A percentile compares a stretch with the other conserved stretches of the same genome.
Evolutionary conservation across 2,797 vertebrate species (phyloP).

Genomic region (Fringilla coelebs): DNA sequence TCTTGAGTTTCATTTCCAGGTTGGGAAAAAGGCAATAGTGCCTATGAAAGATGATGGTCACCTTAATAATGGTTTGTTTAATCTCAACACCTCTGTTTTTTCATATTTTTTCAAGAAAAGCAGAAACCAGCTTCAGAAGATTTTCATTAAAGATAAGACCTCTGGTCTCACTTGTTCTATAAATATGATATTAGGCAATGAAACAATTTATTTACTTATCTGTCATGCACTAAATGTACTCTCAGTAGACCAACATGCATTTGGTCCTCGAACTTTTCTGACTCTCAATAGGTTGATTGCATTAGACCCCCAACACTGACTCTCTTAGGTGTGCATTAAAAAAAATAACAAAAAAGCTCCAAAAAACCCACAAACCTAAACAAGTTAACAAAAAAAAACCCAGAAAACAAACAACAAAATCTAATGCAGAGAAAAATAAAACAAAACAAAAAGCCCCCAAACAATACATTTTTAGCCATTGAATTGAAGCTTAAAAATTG

Average conservation of each 20-base stretch:
- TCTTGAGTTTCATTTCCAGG: not conserved
- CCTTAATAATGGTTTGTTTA: not conserved
- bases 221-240: not conserved
- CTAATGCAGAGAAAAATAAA: not conserved
- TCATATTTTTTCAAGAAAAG: not conserved
- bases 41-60: not conserved
- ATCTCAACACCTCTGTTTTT: not conserved
- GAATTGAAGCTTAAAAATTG: not conserved
- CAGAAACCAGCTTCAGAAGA: not conserved
- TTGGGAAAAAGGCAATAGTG: not conserved
- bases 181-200: not conserved
- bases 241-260: not conserved
- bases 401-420: not conserved
- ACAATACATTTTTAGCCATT: not conserved
- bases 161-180: not conserved
- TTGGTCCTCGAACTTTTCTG: not conserved
- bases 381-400: not conserved
- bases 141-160: not conserved
- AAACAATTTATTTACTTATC: not conserved
- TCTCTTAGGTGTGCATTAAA: not conserved
- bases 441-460: too few species aligned
- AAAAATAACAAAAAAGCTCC: not conserved
- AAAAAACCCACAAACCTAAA: not conserved
- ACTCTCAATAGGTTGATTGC: not conserved
- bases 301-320: fast-evolving